These are phyloP conservation scores for Coilia nasus DNA, from an alignment of 2,797 vertebrate genomes.

Conservation along the genomic window DNA sequence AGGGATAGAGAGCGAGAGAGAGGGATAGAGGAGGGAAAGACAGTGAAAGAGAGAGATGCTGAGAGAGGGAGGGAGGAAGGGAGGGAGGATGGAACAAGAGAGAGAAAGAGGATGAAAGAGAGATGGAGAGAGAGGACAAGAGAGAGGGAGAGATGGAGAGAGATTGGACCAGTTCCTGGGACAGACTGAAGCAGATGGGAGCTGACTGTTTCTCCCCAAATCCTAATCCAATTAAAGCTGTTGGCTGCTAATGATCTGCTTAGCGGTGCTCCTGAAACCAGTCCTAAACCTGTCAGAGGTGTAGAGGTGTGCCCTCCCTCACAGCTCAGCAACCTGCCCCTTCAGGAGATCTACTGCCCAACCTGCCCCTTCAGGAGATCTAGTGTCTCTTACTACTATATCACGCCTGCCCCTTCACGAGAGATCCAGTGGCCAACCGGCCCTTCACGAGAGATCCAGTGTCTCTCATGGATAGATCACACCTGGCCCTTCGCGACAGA, in stretches of 20 bases:
- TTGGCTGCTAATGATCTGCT: conserved; percentile 14
- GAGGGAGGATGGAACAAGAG: background rate
- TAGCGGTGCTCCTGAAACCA: background rate
- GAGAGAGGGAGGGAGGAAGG: background rate
- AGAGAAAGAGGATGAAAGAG: background rate
- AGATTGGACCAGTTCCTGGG: background rate
- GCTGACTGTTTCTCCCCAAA: conserved; percentile 14
- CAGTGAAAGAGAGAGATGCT: background rate
- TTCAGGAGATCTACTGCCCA: no score
- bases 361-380: no score
- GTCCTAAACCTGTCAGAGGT: background rate
- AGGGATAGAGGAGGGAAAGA: background rate
- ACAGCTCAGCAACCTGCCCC: background rate
- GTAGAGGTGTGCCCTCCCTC: background rate
- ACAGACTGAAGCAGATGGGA: conserved; percentile 24
- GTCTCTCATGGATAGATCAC: no score
- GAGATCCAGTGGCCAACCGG: no score
- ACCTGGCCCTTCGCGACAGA: no score
- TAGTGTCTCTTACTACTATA: no score
- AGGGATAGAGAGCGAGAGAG: background rate
- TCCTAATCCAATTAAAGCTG: conserved; percentile 21
- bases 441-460: no score
- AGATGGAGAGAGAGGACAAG: background rate
- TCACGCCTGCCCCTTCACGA: no score
- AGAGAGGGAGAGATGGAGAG: background rate